Evolutionary conservation across 2,888 invertebrate species (phyloP), one percentile per base, ranked within the genome.

Genomic region (Gastracanthus pulcherrimus): DNA sequence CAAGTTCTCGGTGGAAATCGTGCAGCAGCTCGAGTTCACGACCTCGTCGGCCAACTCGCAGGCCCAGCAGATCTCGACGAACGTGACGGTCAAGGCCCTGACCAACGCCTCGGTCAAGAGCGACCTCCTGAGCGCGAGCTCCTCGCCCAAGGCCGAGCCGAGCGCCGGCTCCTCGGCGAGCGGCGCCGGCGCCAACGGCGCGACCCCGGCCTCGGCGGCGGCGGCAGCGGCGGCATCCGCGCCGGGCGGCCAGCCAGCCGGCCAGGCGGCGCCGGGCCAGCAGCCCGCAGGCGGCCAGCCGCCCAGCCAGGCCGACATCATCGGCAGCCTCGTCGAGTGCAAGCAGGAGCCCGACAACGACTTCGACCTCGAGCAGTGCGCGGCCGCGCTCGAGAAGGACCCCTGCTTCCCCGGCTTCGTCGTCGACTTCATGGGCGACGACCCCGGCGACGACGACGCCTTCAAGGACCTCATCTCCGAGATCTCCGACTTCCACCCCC

Each of bases 1-100:
- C 83, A 97, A 97, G 91, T 97, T 98, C 92, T 97, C 97, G 4
- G 97, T 98, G 83, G 97, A 98, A 92, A 98, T 98, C 87, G 97
- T 98, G 29, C 98, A 98, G 91, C 97, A 97, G 91, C 92, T 97
- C 76, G 97, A 98, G 91, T 97, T 97, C 90, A 97, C 97, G 84
- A 97, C 97, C 58, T 96, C 96, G 66, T 96, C 96, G 74, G 96
- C 96, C 66, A 97, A 96, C 89, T 96, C 96, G 7, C 97, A 97
- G 89, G 96, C 97, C 74, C 97, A 97, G 89, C 97, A 97, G 92
- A 97, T 97, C 86, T 96, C 96, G 89, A 97, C 98, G 85, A 97
- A 97, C 93, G 97, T 98, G 80, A 98, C 97, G 74, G 97, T 98
- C 84, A 98, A 97, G 89, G 95, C 96, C 48, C 92, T 95, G 86